Base-by-base conservation (phyloP, 2,113 vertebrate species). In the Mustela nigripes region DNA sequence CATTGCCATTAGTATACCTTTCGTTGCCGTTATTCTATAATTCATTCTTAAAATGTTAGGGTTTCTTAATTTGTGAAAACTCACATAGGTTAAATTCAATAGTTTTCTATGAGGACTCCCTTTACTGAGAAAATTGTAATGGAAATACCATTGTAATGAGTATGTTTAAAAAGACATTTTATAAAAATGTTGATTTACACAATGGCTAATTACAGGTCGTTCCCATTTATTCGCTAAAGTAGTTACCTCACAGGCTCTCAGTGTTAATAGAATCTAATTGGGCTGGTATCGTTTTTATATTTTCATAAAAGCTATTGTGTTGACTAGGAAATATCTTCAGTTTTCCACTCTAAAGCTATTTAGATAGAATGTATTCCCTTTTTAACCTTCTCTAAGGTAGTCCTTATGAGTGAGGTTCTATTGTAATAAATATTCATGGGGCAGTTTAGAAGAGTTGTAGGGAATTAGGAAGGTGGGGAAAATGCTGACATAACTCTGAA, bases 141-240 rank as follows among this genome's bases (percentile, higher is more conserved):
- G 94, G 19, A 95, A 86, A 15, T 94, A 36, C 65, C 31, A 62
- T 90, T 63, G 0, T 74, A 89, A 74, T 14, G 18, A 45, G 5
- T 0, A 19, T 73, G 9, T 58, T 96, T 91, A 91, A 96, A 74
- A 82, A 33, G 16, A 22, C 50, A 53, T 53, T 53, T 53, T 81
- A 42, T 3, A 42, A 96, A 85, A 83, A 56, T 11, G 86, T 91
- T 19, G 33, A 24, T 79, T 93, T 92, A 67, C 39, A n/a, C 1
- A 95, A 80, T 96, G 10, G 10, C 31, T 95, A 94, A 84, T 94
- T 94, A 78, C 26, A 84, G 56, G 81, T 76, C 63, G 84, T 76
- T 94, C 26, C 84, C 15, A 39, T 81, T 79, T 84, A 94, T 81
- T 95, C 45, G 82, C 87, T 74, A 73, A 91, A 95, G 45, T 28